Base-by-base conservation (phyloP, 1,140 invertebrate species). In the Pseudomyrmex gracilis region DNA sequence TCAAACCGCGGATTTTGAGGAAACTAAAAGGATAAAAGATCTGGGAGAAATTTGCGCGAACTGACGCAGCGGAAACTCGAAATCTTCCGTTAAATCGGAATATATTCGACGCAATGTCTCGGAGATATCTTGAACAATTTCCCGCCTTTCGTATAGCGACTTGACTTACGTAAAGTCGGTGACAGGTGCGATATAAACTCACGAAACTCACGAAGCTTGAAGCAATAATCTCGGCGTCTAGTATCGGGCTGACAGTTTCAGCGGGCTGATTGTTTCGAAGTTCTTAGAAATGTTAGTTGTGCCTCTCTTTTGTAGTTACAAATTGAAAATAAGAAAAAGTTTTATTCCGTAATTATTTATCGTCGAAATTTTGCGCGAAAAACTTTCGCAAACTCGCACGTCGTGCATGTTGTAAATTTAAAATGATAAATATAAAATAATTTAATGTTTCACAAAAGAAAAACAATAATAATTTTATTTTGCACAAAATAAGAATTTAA, bases 61-160 rank as follows among this genome's bases (percentile, higher is more conserved):
- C 53, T 61, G 76, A 80, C 53, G 51, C 13, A 61, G 57, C 58
- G 49, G 22, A 76, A 24, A 47, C 70, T 64, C 13, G 22, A 64
- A 51, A 77, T 67, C 80, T 82, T 68, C 67, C 74, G 82, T 87
- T 84, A 87, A 67, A 51, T 63, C 61, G 77, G 86, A 89, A 85
- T 89, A 85, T 89, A 73, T 82, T 64, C 63, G 73, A 78, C 47
- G 58, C 76, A 87, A 78, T 86, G 68, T 76, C 82, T 71, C 43
- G 22, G 47, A 86, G 85, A 82, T 84, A 58, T 78, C 66, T 83
- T 49, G 64, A 55, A 51, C 73, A 84, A 83, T 85, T 84, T 77
- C 51, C 53, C 17, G 22, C 64, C 5, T 58, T 45, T 49, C 45
- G n/a, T n/a, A 15, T 24, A 17, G n/a, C 53, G 34, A 47, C 22